Evolutionary conservation across 1,140 invertebrate genomes (phyloP).

Genomic region (Sesamia nonagrioides): DNA sequence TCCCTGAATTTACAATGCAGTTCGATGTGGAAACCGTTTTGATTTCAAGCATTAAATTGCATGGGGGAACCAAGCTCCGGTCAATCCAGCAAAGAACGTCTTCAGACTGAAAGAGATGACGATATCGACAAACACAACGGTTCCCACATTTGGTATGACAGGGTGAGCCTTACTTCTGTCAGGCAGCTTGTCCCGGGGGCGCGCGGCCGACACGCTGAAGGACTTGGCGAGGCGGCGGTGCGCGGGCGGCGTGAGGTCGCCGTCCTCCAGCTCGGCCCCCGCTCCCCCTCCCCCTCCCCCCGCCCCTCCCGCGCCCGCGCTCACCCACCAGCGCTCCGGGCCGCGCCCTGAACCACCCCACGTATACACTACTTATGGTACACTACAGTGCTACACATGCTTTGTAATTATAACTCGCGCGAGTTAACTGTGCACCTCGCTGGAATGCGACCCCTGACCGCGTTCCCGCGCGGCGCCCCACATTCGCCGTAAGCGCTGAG

Average conservation of each 20-base stretch:
- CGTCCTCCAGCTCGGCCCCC: conserved; percentile 75
- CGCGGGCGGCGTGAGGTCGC: conserved; percentile 92
- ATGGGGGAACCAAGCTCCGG: too few species aligned
- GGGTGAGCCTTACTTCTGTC: conserved; percentile 70
- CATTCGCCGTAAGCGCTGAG: too few species aligned
- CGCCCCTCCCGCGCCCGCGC: too few species aligned
- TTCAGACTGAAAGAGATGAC: too few species aligned
- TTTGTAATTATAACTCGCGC: too few species aligned
- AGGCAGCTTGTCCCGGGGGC: conserved; percentile 70
- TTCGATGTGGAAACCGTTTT: conserved; percentile 7
- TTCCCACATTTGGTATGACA: neutral
- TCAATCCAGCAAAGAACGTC: neutral
- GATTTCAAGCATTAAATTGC: neutral
- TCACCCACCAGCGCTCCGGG: conserved; percentile 53
- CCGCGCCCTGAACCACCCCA: conserved; percentile 57
- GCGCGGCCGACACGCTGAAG: conserved; percentile 92
- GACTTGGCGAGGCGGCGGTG: conserved; percentile 95
- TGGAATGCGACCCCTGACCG: too few species aligned
- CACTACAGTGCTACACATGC: neutral
- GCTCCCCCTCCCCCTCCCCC: too few species aligned
- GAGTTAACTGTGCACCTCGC: too few species aligned
- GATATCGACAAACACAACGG: neutral
- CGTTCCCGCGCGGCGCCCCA: too few species aligned
- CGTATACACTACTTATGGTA: conserved; percentile 33
- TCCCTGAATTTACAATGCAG: neutral